Conservation (phyloP, 2,888 invertebrate species). For the Iselma pallidipennis region DNA sequence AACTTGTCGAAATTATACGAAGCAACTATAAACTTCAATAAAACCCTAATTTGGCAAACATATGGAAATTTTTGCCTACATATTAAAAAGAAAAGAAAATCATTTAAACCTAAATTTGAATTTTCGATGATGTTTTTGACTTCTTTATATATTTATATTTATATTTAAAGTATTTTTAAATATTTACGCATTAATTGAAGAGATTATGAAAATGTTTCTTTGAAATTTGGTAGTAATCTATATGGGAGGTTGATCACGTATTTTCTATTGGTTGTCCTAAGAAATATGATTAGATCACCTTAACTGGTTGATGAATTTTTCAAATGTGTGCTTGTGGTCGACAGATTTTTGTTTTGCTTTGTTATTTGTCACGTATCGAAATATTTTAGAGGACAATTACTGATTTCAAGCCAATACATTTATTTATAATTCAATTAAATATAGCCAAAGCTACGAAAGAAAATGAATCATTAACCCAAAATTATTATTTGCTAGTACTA, state of each 20-base stretch:
- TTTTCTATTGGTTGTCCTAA: constrained; percentile 1
- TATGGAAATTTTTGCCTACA: background rate
- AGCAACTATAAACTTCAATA: background rate
- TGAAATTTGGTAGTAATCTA: too few relatives aligned
- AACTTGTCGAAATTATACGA: background rate
- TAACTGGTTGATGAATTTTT: constrained; percentile 1
- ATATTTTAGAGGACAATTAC: constrained; percentile 1
- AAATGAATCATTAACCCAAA: background rate
- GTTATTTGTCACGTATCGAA: constrained; percentile 1
- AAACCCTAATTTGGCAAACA: background rate
- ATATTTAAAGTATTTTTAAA: too few relatives aligned
- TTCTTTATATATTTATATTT: too few relatives aligned
- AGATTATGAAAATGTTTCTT: too few relatives aligned
- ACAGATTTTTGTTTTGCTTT: background rate
- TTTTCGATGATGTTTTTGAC: background rate
- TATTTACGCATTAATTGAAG: too few relatives aligned
- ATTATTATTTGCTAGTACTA: too few relatives aligned
- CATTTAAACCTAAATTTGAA: background rate
- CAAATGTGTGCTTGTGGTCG: background rate
- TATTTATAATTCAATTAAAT: background rate
- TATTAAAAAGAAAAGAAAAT: background rate
- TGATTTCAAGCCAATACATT: background rate
- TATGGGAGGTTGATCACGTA: background rate
- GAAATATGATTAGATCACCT: constrained; percentile 2
- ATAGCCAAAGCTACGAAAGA: background rate